These are phyloP conservation scores for Pangasius djambal DNA, from an alignment of 2,797 vertebrate genomes.

Conservation along the genomic window DNA sequence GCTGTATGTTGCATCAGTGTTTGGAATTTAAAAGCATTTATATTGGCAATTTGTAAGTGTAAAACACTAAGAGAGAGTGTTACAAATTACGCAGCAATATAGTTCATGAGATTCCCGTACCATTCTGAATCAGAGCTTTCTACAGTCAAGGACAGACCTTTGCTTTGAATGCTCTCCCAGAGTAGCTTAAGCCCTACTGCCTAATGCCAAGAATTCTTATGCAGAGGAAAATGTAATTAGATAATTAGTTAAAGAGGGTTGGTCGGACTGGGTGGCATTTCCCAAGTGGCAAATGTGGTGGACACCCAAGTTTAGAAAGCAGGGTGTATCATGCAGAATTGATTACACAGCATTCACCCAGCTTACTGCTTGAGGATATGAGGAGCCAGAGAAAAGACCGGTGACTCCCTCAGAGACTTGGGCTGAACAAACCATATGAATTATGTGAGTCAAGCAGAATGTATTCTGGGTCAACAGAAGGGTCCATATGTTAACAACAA, in stretches of 20 bases:
- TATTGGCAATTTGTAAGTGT: background rate
- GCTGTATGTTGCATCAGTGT: conserved; percentile 44
- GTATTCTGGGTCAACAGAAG: background rate
- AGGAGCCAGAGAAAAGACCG: conserved; percentile 21
- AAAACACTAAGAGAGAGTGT: background rate
- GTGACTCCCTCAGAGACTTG: conserved; percentile 17
- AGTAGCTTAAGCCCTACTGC: background rate
- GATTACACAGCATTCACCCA: conserved; percentile 36
- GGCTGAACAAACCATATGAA: background rate
- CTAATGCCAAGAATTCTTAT: conserved; percentile 26
- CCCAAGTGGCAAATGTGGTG: conserved; percentile 45
- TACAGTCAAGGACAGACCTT: background rate
- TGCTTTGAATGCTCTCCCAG: conserved; percentile 19
- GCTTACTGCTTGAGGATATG: conserved; percentile 14
- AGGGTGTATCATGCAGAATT: conserved; percentile 28
- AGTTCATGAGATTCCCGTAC: background rate
- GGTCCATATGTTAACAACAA: background rate
- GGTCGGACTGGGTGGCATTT: conserved; percentile 36
- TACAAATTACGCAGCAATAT: background rate
- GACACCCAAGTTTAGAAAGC: conserved; percentile 38
- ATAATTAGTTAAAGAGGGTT: conserved; percentile 52
- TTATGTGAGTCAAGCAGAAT: conserved; percentile 1
- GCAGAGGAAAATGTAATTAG: conserved; percentile 46
- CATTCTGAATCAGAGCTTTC: background rate
- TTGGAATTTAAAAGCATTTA: conserved; percentile 24